Base-by-base conservation (phyloP, 2,113 vertebrate species). In the Antechinus stuartii region DNA sequence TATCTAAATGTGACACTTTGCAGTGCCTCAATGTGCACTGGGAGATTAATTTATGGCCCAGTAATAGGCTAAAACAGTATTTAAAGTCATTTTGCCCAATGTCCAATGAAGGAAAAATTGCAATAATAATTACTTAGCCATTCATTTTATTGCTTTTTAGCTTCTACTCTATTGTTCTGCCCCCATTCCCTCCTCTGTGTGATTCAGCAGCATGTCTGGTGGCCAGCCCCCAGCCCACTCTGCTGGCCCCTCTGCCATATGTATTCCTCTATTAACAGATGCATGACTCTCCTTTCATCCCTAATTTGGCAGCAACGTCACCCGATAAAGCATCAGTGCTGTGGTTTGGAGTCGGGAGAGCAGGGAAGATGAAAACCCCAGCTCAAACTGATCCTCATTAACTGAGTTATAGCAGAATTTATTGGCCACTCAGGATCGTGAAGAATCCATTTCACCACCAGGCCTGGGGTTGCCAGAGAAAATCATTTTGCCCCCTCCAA, bases 41-140 rank as follows among this genome's bases (percentile, higher is more conserved):
- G 97, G 97, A 91, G 6, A 92, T 97, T 97, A 97, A 98, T 98
- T 98, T 98, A 98, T 96, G 89, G 97, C 95, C 93, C 94, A 97
- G 96, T 97, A 97, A 98, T 96, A 96, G 97, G 2, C 53, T 94
- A 93, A 97, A 97, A 96, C 97, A 96, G 93, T 97, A 94, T 97
- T 97, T 96, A 93, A 98, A 96, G 93, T 95, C 96, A 54, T 97
- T 96, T 96, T 95, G 93, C 93, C 92, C 94, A 54, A 53, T 84
- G 95, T 94, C 76, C 95, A 96, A 94, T 97, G 93, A 96, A 95
- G 98, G 96, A 96, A 96, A 95, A 97, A 95, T 35, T 0, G 91
- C 93, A 96, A 94, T 95, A 95, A 96, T 94, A 92, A 97, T 96
- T 97, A 93, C 53, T 96, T 96, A 97, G 96, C 95, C 0, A 50